A percentile compares a stretch with the other conserved stretches of the same genome.
phyloP scores from a whole-genome alignment of 1,140 invertebrate genomes.

The Lysiphlebus fabarum region DNA sequence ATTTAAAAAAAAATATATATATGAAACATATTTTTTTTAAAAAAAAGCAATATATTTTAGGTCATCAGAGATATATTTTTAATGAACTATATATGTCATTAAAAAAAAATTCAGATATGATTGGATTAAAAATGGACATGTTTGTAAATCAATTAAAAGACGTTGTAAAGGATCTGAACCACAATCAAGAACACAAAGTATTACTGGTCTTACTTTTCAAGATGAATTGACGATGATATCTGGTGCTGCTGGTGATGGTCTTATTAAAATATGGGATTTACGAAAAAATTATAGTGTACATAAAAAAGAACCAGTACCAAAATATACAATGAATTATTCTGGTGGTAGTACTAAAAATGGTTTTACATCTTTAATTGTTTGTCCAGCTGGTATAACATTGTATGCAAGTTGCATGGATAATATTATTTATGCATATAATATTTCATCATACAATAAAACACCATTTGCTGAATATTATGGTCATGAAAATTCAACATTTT shows the following conservation, averaged over 20 bases:
- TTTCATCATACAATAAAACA: slow-evolving; percentile 65
- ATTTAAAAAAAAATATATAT: neutral
- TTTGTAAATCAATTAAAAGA: slow-evolving; percentile 51
- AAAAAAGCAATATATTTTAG: neutral
- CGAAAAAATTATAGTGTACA: slow-evolving; percentile 73
- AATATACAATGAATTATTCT: slow-evolving; percentile 67
- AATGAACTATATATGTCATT: too few relatives aligned
- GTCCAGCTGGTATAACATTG: slow-evolving; percentile 64
- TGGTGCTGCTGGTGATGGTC: slow-evolving; percentile 77
- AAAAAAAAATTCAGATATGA: too few relatives aligned
- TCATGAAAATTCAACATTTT: slow-evolving; percentile 75
- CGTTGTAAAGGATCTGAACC: slow-evolving; percentile 47
- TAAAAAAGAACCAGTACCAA: slow-evolving; percentile 68
- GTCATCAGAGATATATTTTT: too few relatives aligned
- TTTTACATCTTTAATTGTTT: slow-evolving; percentile 75
- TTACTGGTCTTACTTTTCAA: slow-evolving; percentile 78
- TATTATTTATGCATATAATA: slow-evolving; percentile 80
- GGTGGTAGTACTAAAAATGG: slow-evolving; percentile 69
- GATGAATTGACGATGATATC: slow-evolving; percentile 74
- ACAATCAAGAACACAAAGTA: slow-evolving; percentile 57
- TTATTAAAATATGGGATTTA: slow-evolving; percentile 85
- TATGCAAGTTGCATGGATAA: slow-evolving; percentile 86
- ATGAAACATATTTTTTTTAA: neutral
- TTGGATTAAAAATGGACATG: slow-evolving; percentile 62
- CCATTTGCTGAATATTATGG: slow-evolving; percentile 62